Base-by-base conservation (phyloP, 2,113 vertebrate genomes). In the Salvelinus alpinus region DNA sequence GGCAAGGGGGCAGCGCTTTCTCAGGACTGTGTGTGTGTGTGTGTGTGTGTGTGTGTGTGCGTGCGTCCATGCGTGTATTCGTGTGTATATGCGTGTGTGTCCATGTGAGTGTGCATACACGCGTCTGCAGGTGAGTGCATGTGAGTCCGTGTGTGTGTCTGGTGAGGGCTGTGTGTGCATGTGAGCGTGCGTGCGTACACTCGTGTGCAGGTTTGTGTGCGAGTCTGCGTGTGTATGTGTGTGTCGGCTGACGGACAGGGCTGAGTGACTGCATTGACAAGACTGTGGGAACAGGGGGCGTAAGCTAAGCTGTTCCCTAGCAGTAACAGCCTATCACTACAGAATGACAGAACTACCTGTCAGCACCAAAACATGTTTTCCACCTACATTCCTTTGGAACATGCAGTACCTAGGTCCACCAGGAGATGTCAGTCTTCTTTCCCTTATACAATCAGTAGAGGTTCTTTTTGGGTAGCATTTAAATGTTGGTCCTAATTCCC, bases 391-490 rank as follows among this genome's bases (percentile, higher is more conserved):
- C 77, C 65, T 14, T 64, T 74, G 69, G 27, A 71, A 73, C 47
- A 6, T 24, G 66, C 82, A 89, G 78, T 91, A 86, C 87, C 88
- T 70, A 31, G 44, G 48, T 60, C 71, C 29, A 70, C 90, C 92
- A 91, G 78, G 78, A 91, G 92, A 90, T 85, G 92, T 89, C 91
- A 73, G 79, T 86, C 84, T 89, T 86, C 72, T 82, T 80, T 88
- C 78, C n/a, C 34, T 18, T 4, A 11, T n/a, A 48, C n/a, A 48
- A 8, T 14, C 18, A 54, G 4, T 54, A 54, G 3, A 54, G 51
- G 4, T 16, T 18, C 1, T 54, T 18, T 54, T 54, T 18, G 4
- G 16, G 51, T 54, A 54, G 51, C 51, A 18, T 54, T 54, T 54
- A 3, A 54, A 18, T 54, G 3, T 54, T 54, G 51, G 51, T 14